phyloP scores from a whole-genome alignment of 2,113 vertebrate species.

The Thamnaconus septentrionalis region DNA sequence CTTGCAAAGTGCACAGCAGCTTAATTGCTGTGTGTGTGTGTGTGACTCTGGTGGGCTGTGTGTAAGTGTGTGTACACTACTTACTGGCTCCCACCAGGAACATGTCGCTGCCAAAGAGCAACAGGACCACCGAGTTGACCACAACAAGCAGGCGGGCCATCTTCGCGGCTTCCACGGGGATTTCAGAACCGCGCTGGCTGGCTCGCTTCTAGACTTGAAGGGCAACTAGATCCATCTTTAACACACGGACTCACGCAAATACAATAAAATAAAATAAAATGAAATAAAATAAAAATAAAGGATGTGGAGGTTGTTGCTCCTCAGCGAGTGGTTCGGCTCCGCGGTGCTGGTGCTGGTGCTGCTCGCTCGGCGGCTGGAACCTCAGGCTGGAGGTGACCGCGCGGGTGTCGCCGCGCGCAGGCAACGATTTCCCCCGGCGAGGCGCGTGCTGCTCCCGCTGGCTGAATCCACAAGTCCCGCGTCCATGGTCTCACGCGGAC shows the following conservation, averaged over 20 bases:
- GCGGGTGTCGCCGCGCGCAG: slow-evolving; percentile 2
- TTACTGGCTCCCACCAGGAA: slow-evolving; percentile 91
- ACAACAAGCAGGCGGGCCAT: slow-evolving; percentile 77
- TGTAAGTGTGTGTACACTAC: slow-evolving; percentile 45
- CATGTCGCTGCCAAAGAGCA: slow-evolving; percentile 89
- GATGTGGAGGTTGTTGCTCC: too few relatives aligned
- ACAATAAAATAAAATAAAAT: too few relatives aligned
- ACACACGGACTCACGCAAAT: slow-evolving; percentile 29
- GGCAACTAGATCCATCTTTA: slow-evolving; percentile 16
- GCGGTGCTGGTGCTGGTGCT: too few relatives aligned
- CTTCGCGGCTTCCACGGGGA: slow-evolving; percentile 14
- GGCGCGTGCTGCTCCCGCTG: slow-evolving; percentile 21
- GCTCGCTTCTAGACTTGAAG: slow-evolving; percentile 20
- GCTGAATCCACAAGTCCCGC: slow-evolving; percentile 47
- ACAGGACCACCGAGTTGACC: slow-evolving; percentile 80
- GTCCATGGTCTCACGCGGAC: slow-evolving; percentile 18
- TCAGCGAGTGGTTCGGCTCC: too few relatives aligned
- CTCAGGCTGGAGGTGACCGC: too few relatives aligned
- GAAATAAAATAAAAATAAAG: too few relatives aligned
- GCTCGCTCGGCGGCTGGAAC: too few relatives aligned
- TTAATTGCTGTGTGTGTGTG: too few relatives aligned
- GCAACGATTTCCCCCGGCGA: too few relatives aligned
- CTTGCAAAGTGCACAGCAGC: slow-evolving; percentile 11
- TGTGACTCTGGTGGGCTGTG: too few relatives aligned
- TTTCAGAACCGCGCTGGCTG: slow-evolving; percentile 23